Base-by-base conservation (phyloP, 2,797 vertebrate species). In the Peromyscus nudipes region DNA sequence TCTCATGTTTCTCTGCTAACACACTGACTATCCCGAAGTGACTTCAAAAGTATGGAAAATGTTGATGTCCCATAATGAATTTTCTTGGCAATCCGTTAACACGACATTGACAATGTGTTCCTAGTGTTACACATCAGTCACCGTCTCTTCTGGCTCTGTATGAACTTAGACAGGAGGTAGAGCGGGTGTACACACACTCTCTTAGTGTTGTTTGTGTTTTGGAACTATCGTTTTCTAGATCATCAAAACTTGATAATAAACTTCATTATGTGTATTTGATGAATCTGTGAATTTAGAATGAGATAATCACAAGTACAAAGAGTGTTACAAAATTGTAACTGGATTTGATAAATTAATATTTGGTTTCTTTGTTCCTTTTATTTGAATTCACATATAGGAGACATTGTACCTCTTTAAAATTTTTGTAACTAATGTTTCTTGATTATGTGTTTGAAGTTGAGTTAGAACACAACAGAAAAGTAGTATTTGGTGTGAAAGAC, bases 71-170 rank as follows among this genome's bases (percentile, higher is more conserved):
- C 21, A 1, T 49, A 60, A 49, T 46, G 86, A 86, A 90, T 87
- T 88, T 93, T 88, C 67, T 86, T 83, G 11, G 60, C 91, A 91
- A 84, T 83, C 19, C 83, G 40, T 95, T 90, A 93, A 65, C 13
- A 73, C 64, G 5, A 62, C 27, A 37, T 37, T 77, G 43, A 89
- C 94, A 94, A 57, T 77, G 1, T 9, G 34, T 87, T 80, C 40
- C 12, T 87, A 69, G 52, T 89, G 34, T 10, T 84, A 25, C 89
- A 21, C 27, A 11, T 55, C 57, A 69, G 37, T 46, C 27, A 43
- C 81, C n/a, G 46, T 64, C 7, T 25, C 12, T n/a, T 75, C 25
- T 67, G 40, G 0, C 43, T 89, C 69, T 77, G 0, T 75, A 31
- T 92, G 93, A 83, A n/a, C 60, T 83, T 89, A 87, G 27, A 55